A percentile compares a stretch with the other conserved stretches of the same genome.
These are phyloP conservation scores for Aegithalos caudatus DNA, from an alignment of 2,113 vertebrate genomes.

Conservation along the genomic window DNA sequence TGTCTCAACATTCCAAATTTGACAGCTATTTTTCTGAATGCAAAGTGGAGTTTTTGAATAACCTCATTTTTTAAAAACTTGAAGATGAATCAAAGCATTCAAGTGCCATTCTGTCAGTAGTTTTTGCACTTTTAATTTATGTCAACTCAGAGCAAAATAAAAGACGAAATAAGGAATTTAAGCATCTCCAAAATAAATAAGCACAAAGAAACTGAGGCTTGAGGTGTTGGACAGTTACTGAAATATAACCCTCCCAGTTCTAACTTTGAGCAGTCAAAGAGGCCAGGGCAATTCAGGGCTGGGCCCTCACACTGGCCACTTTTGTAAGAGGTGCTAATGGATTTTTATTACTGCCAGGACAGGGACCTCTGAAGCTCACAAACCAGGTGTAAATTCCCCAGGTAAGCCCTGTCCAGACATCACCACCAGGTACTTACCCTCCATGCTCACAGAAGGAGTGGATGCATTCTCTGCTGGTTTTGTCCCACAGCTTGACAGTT, in stretches of 20 bases:
- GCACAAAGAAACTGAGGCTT: neutral
- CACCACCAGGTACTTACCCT: conserved; percentile 76
- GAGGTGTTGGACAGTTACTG: neutral
- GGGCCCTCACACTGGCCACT: neutral
- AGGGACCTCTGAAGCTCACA: neutral
- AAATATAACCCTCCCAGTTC: neutral
- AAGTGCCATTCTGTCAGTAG: neutral
- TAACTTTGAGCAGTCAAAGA: neutral
- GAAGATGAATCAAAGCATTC: neutral
- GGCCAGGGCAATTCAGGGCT: neutral
- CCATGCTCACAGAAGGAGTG: conserved; percentile 93
- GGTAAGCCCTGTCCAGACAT: neutral
- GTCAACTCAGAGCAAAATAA: neutral
- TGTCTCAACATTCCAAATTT: neutral
- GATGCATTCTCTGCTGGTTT: conserved; percentile 89
- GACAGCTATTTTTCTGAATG: neutral
- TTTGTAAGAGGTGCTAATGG: neutral
- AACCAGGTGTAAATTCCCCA: neutral
- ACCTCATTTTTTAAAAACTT: neutral
- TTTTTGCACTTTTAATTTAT: neutral
- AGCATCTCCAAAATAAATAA: neutral
- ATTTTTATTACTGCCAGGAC: neutral
- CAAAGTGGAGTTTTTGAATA: neutral
- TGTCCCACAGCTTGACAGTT: conserved; percentile 96
- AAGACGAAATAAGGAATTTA: neutral